Percentiles rank a stretch among this genome's conserved stretches.
Conservation (phyloP, 1,140 invertebrate species). For the Varroa destructor region DNA sequence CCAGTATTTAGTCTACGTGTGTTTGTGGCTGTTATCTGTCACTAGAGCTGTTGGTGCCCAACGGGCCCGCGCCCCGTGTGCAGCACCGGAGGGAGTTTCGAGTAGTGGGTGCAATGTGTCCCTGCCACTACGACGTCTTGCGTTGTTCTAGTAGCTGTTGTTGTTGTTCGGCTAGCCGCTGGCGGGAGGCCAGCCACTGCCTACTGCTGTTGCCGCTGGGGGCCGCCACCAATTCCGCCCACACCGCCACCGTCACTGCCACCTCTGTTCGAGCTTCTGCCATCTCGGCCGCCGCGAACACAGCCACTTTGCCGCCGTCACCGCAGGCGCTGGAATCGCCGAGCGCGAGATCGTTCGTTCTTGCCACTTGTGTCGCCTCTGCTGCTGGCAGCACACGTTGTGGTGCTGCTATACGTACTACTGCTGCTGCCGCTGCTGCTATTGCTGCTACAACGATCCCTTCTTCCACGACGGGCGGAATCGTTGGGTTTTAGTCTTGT, state of each 20-base stretch:
- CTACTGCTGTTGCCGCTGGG: not conserved
- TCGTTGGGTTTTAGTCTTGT: too few relatives aligned
- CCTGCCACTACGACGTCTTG: constrained; percentile 2
- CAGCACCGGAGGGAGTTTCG: too few relatives aligned
- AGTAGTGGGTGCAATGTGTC: not conserved
- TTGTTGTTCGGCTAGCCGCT: constrained; percentile 8
- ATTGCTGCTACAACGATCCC: too few relatives aligned
- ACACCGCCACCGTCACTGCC: not conserved
- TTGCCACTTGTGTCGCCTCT: not conserved
- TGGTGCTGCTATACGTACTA: not conserved
- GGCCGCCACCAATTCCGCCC: not conserved
- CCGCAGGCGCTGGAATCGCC: not conserved
- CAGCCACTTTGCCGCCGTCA: too few relatives aligned
- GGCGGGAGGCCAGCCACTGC: not conserved
- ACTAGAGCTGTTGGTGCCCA: too few relatives aligned
- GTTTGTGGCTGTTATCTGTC: too few relatives aligned
- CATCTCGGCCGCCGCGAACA: not conserved
- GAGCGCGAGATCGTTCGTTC: too few relatives aligned
- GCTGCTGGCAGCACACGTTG: not conserved
- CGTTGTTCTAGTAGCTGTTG: not conserved
- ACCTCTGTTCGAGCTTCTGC: not conserved
- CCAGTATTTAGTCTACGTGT: too few relatives aligned
- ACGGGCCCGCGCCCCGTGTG: too few relatives aligned
- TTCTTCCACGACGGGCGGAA: too few relatives aligned
- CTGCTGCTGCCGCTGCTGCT: not conserved